Percentiles rank a stretch among this genome's conserved stretches.
phyloP scores from a whole-genome alignment of 2,888 invertebrate species.

The Diogma glabrata region DNA sequence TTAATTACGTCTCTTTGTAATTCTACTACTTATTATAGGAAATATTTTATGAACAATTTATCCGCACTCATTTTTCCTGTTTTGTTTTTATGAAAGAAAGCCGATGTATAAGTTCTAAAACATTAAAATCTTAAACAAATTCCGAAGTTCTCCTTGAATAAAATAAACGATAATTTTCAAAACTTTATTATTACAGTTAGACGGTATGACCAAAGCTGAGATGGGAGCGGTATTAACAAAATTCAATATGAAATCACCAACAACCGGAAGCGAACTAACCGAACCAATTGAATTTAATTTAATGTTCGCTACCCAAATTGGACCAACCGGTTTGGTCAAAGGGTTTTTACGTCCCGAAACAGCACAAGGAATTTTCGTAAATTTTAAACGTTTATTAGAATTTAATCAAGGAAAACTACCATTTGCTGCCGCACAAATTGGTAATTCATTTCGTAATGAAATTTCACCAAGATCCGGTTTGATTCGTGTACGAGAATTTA shows the following conservation, averaged over 20 bases:
- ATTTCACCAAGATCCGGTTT: conserved; percentile 96
- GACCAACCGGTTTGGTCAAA: conserved; percentile 89
- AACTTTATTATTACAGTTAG: conserved; percentile 53
- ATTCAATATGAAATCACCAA: conserved; percentile 88
- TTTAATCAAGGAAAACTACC: conserved; percentile 94
- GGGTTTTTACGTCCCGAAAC: conserved; percentile 96
- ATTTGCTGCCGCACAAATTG: conserved; percentile 98
- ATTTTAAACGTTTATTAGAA: conserved; percentile 93
- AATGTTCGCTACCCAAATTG: conserved; percentile 98
- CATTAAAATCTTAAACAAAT: conserved; percentile 5
- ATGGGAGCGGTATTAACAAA: conserved; percentile 76
- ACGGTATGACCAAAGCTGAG: conserved; percentile 84
- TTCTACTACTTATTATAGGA: too few relatives aligned
- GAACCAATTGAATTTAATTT: conserved; percentile 98
- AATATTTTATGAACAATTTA: too few relatives aligned
- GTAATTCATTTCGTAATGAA: conserved; percentile 97
- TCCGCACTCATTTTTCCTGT: conserved; percentile 7
- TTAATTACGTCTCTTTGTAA: too few relatives aligned
- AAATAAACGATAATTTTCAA: too few relatives aligned
- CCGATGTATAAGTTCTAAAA: neutral
- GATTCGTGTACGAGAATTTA: conserved; percentile 93
- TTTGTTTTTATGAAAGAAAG: neutral
- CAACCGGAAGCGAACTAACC: conserved; percentile 86
- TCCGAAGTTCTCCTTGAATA: too few relatives aligned
- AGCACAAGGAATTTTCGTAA: conserved; percentile 99